Evolutionary conservation across 2,797 vertebrate species (phyloP).

Genomic region (Carcharodon carcharias): DNA sequence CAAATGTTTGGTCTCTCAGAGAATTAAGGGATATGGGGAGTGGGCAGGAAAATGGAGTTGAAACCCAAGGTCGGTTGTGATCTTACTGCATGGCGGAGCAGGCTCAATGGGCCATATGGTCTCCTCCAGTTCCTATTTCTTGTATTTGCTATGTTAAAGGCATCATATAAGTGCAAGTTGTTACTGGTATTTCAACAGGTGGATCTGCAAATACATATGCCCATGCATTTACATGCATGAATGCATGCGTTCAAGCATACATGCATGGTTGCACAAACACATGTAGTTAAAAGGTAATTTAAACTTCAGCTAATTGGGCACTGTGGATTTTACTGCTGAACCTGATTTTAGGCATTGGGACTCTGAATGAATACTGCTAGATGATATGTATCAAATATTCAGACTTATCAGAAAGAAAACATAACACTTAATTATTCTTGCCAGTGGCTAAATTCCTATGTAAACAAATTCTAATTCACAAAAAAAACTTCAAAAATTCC

Average conservation of each 20-base stretch:
- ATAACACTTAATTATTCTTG: slow-evolving; percentile 65
- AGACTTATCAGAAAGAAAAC: slow-evolving; percentile 47
- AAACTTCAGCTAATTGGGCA: slow-evolving; percentile 14
- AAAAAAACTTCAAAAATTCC: background rate
- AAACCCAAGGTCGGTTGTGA: too few species aligned
- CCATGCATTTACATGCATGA: background rate
- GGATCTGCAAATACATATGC: background rate
- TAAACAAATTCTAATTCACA: background rate
- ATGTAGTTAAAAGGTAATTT: background rate
- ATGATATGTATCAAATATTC: background rate
- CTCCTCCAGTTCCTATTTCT: too few species aligned
- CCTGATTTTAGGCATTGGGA: background rate
- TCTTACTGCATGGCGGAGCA: too few species aligned
- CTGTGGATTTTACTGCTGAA: background rate
- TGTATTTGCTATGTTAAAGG: background rate
- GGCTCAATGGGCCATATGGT: too few species aligned
- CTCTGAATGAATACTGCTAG: background rate
- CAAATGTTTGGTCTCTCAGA: too few species aligned
- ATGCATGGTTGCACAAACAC: background rate
- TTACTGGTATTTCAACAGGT: background rate
- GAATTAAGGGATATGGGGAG: too few species aligned
- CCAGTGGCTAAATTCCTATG: slow-evolving; percentile 56
- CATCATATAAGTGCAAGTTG: too few species aligned
- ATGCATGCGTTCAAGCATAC: background rate
- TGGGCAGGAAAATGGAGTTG: too few species aligned